Evolutionary conservation across 2,113 vertebrate genomes (phyloP).

Genomic region (Oreocharis arfaki): DNA sequence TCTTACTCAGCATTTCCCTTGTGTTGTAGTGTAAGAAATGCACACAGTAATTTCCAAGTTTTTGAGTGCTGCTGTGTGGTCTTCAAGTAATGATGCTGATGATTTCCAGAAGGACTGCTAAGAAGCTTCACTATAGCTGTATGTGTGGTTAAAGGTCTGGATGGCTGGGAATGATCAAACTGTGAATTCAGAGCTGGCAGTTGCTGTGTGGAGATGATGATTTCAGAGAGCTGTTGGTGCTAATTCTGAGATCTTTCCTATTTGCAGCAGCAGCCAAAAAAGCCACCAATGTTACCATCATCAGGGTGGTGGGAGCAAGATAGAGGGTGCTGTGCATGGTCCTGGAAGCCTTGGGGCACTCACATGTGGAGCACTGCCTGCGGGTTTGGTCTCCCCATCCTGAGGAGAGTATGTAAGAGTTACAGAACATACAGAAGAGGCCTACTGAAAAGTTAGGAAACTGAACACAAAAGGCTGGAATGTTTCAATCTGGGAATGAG

Average conservation of each 20-base stretch:
- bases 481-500: not conserved
- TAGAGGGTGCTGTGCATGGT: not conserved
- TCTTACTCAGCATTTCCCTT: not conserved
- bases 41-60: not conserved
- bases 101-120: not conserved
- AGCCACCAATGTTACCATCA: not conserved
- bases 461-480: not conserved
- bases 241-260: constrained; percentile 32
- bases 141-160: not conserved
- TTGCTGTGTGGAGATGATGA: not conserved
- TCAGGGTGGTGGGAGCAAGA: not conserved
- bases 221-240: not conserved
- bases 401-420: not conserved
- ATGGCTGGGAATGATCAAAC: not conserved
- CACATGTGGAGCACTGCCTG: not conserved
- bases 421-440: not conserved
- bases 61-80: not conserved
- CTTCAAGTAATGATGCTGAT: not conserved
- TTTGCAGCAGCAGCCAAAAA: constrained; percentile 30
- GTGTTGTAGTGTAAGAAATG: not conserved
- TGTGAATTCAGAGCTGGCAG: not conserved
- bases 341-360: not conserved
- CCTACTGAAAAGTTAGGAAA: not conserved
- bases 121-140: not conserved
- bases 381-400: not conserved